Conservation (phyloP, 1,140 invertebrate genomes). For the Lasioglossum albipes region DNA sequence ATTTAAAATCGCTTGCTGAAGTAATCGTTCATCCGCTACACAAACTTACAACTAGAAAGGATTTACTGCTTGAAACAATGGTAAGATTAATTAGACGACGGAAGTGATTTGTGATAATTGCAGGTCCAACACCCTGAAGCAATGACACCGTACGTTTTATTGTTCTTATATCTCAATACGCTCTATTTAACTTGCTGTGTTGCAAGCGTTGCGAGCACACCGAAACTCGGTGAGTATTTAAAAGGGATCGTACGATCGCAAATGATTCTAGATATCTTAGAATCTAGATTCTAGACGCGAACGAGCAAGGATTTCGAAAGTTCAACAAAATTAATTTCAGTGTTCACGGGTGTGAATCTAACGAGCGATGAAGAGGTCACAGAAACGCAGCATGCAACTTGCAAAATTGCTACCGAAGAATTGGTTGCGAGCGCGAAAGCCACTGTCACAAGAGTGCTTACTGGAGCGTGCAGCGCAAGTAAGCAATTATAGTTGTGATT, state of each 20-base stretch:
- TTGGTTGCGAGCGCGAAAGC: slow-evolving; percentile 78
- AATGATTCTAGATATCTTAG: too few species aligned
- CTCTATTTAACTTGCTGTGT: slow-evolving; percentile 38
- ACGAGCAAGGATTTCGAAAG: not conserved
- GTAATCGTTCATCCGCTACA: not conserved
- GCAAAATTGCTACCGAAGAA: slow-evolving; percentile 76
- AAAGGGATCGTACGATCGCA: too few species aligned
- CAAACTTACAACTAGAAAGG: not conserved
- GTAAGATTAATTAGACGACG: not conserved
- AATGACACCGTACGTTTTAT: slow-evolving; percentile 41
- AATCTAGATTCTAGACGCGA: too few species aligned
- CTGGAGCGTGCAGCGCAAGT: slow-evolving; percentile 78
- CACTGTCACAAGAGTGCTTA: slow-evolving; percentile 76
- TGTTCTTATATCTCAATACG: slow-evolving; percentile 40
- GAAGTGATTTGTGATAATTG: slow-evolving; percentile 21
- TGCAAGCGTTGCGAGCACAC: slow-evolving; percentile 32
- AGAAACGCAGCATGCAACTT: slow-evolving; percentile 75
- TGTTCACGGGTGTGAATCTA: slow-evolving; percentile 33
- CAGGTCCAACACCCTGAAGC: not conserved
- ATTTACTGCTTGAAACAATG: not conserved
- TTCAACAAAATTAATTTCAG: slow-evolving; percentile 20
- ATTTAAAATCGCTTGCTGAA: not conserved
- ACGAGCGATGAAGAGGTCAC: slow-evolving; percentile 63
- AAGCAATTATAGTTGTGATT: slow-evolving; percentile 36
- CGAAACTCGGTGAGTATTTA: slow-evolving; percentile 45